Base-by-base conservation (phyloP, 2,797 vertebrate genomes). In the Apogon hyalosoma region DNA sequence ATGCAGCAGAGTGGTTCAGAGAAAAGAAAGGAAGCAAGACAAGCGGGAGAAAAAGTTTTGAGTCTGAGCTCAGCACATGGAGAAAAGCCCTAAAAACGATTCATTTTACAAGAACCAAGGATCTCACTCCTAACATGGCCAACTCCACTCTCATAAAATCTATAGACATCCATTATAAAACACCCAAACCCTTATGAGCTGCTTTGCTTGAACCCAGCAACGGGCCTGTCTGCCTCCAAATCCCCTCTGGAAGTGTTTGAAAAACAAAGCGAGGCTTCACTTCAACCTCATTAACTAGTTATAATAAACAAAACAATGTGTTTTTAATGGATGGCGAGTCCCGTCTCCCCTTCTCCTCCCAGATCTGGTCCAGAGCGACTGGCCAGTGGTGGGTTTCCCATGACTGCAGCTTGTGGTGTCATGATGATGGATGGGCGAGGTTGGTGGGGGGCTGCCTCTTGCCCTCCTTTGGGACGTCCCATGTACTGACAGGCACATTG, bases 371-470 rank as follows among this genome's bases (percentile, higher is more conserved):
- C 79, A 72, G 79, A 86, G 73, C 38, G 38, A 85, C 87, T 80
- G 86, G 87, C 89, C 85, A 84, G 85, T 42, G 71, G 83, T 88
- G 87, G 75, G 82, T 88, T 91, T 92, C 89, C 89, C 91, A 92
- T 90, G 90, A 84, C 88, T 91, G 87, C 79, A 71, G 86, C 80
- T 73, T 56, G 75, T 55, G 57, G 86, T 93, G 91, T 92, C 90
- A 94, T 58, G 58, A 92, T 93, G 93, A 93, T 94, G 92, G 93
- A 95, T 95, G 93, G 85, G 89, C 72, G 74, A 90, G 88, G 88
- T 86, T 91, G 89, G 88, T 19, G 24, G 77, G 88, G 90, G 92
- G 89, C 82, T 86, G 86, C 80, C 90, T 91, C 84, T 90, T 83
- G 68, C 88, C 87, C 90, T 91, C 89, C 82, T 90, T 74, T 79